phyloP scores from a whole-genome alignment of 1,140 invertebrate genomes.

The Platorchestia sp. region DNA sequence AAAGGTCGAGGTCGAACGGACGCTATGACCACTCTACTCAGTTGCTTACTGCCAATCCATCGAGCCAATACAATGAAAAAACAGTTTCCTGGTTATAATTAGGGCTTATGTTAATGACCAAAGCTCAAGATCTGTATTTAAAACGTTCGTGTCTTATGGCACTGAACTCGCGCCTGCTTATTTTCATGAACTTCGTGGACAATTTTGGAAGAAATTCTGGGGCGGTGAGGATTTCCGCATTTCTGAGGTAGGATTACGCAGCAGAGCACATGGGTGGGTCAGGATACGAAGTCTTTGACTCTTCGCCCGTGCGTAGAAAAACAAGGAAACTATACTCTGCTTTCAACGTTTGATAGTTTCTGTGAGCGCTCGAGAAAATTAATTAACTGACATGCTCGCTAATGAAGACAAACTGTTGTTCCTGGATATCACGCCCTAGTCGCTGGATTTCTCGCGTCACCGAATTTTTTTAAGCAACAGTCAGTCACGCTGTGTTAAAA shows the following conservation, averaged over 20 bases:
- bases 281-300: background rate
- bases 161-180: background rate
- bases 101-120: constrained; percentile 23
- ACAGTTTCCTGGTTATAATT: constrained; percentile 43
- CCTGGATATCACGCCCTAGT: background rate
- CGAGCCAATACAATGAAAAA: background rate
- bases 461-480: background rate
- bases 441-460: background rate
- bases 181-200: background rate
- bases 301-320: background rate
- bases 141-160: constrained; percentile 22
- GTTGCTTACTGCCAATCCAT: background rate
- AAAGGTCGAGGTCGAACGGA: constrained; percentile 44
- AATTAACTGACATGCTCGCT: background rate
- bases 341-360: background rate
- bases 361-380: background rate
- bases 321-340: background rate
- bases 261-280: background rate
- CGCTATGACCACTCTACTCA: background rate
- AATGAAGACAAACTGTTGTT: background rate
- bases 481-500: too few relatives aligned
- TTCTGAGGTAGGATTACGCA: background rate
- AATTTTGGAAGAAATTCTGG: background rate
- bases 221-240: background rate
- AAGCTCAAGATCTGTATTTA: background rate